Evolutionary conservation across 2,888 invertebrate genomes (phyloP), one percentile per base, ranked within the genome.

Genomic region (Andrena bicolor): DNA sequence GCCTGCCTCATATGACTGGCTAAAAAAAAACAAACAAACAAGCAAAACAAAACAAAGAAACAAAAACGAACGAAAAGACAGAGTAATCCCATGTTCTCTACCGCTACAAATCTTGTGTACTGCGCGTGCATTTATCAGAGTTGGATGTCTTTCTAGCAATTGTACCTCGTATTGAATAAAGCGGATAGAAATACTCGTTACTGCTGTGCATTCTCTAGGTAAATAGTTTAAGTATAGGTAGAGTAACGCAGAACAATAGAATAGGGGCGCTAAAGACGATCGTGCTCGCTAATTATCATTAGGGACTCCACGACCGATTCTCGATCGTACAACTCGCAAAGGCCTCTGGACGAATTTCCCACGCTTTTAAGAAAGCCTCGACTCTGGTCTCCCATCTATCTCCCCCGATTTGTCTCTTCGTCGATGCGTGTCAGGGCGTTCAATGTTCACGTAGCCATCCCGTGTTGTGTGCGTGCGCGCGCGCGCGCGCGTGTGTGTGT

Each of bases 1-100:
- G 86, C 82, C 89, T 86, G 88, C 89, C 89, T 89, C 61, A 86
- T 89, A 88, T 89, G 88, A 89, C 88, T 89, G 86, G 80, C 76
- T 73, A 68, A 63, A 73, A 30, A 48, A 63, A 73, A 30, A 32
- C 28, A 28, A 23, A 8, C 51, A 13, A 53, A 51, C 26, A 26
- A 26, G 23, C 1, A 16, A 8, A n/a, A 58, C 0, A 26, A 28
- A 28, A 28, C 1, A 4, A 28, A 41, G 0, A 16, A n/a, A n/a
- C n/a, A n/a, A n/a, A 28, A 58, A 58, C 26, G 2, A 23, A 20
- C 20, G 6, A 30, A 30, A 35, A 63, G 13, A 23, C 49, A n/a
- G 41, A 20, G n/a, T 26, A 16, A 65, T 80, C 69, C 70, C 49
- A 80, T 73, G 70, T 83, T 81, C 48, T 76, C 53, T 16, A 74